Base-by-base conservation (phyloP, 2,797 vertebrate genomes). In the Enteromius argenteus region DNA sequence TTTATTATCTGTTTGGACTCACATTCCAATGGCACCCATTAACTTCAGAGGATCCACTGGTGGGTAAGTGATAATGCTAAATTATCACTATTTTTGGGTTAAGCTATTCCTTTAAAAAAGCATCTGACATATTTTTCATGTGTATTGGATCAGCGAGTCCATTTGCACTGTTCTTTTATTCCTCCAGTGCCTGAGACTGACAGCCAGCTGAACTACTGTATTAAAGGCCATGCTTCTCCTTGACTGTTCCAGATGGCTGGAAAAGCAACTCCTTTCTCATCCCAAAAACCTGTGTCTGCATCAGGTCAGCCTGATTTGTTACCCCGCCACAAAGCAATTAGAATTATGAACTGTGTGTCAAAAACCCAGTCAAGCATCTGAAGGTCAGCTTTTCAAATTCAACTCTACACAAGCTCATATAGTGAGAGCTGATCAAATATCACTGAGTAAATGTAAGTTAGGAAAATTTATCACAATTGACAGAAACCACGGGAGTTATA, bases 281-380 rank as follows among this genome's bases (percentile, higher is more conserved):
- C 56, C 44, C 72, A 84, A 58, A 64, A 77, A 78, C 81, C 62
- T 49, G 53, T 46, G 62, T 64, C 42, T 17, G 64, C 68, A 51
- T 80, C 51, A 76, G 73, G 64, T 64, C 78, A 56, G 13, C 14
- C 21, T 67, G 66, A 84, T 87, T 81, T 84, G 86, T 84, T 72
- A 27, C 72, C 53, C 58, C 7, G 4, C 76, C 74, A 86, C 72
- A 78, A 56, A 56, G 46, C 64, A 86, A 84, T 84, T 84, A 30
- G 32, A 86, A 86, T 86, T 84, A 86, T 80, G 72, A 84, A 80
- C 69, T 75, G 51, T 78, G 66, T 82, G 81, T 53, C 68, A 42
- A 56, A 15, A 46, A 64, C 49, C 73, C 67, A 51, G 75, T 73
- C 68, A 74, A 74, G 85, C 60, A 11, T 80, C 37, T 73, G n/a